These are phyloP conservation scores for Oasisia sp. DNA, from an alignment of 2,888 invertebrate species.

Conservation along the genomic window DNA sequence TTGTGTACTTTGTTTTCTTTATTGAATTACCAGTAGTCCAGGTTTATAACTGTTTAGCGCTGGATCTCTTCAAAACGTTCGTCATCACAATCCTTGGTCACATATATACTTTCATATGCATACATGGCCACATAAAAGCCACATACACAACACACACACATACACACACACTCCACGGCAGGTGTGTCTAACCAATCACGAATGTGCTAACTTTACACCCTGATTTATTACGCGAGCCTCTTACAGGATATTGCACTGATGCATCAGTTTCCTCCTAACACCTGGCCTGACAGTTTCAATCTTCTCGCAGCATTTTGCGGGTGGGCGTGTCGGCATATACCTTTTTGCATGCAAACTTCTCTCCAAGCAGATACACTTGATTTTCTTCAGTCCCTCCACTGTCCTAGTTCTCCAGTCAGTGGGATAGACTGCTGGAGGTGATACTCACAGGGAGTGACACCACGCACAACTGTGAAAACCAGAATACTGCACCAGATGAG, in stretches of 20 bases:
- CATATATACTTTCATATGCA: too few relatives aligned
- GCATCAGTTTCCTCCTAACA: background rate
- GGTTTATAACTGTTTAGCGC: background rate
- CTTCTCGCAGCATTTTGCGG: background rate
- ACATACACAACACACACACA: background rate
- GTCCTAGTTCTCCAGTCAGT: background rate
- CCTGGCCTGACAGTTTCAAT: slow-evolving; percentile 13
- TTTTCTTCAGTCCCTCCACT: background rate
- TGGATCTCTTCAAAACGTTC: background rate
- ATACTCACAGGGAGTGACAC: background rate
- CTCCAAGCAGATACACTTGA: background rate
- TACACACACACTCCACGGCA: background rate
- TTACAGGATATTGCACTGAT: slow-evolving; percentile 3
- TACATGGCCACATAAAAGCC: background rate
- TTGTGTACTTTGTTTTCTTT: background rate
- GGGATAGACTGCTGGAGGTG: background rate
- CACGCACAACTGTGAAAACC: background rate
- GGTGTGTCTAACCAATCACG: background rate
- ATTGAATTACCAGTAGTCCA: background rate
- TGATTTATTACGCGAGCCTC: background rate
- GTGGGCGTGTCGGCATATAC: background rate
- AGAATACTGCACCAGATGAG: background rate
- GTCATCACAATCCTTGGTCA: too few relatives aligned
- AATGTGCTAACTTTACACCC: background rate
- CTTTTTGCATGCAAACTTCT: background rate